phyloP scores from a whole-genome alignment of 2,797 vertebrate species.

The Coregonus ussuriensis region DNA sequence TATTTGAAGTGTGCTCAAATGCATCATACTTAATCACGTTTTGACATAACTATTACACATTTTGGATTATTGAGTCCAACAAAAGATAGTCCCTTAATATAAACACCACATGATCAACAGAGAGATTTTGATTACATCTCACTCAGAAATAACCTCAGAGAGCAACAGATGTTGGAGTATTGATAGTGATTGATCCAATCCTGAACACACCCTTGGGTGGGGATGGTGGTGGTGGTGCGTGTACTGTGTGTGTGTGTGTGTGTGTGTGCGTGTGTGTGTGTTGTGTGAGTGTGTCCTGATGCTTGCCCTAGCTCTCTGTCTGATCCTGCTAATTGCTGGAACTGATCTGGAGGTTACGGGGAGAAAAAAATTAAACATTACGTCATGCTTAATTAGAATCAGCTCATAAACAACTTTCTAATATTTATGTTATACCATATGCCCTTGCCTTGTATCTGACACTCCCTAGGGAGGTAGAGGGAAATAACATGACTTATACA shows the following conservation, averaged over 20 bases:
- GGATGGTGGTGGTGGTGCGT: neutral
- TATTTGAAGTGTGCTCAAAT: conserved; percentile 65
- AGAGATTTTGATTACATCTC: conserved; percentile 46
- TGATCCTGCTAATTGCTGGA: conserved; percentile 61
- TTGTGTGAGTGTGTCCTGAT: conserved; percentile 9
- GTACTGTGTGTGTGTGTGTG: neutral
- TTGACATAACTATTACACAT: conserved; percentile 52
- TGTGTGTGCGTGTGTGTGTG: conserved; percentile 1
- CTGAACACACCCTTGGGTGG: conserved; percentile 44
- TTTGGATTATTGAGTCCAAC: conserved; percentile 1
- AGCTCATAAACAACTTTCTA: conserved; percentile 75
- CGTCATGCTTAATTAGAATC: conserved; percentile 81
- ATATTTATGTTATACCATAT: conserved; percentile 79
- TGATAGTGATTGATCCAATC: conserved; percentile 60
- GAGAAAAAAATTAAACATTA: conserved; percentile 69
- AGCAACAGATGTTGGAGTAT: conserved; percentile 60
- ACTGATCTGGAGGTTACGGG: conserved; percentile 46
- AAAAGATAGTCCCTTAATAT: conserved; percentile 15
- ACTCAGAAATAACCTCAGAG: conserved; percentile 19
- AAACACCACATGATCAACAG: conserved; percentile 57
- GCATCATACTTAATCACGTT: conserved; percentile 69
- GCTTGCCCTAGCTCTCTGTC: conserved; percentile 39
- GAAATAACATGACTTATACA: conserved; percentile 68
- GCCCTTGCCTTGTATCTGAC: conserved; percentile 65
- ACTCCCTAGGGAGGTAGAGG: conserved; percentile 55